Conservation (phyloP, 2,888 invertebrate species). For the Cephalotes varians region DNA sequence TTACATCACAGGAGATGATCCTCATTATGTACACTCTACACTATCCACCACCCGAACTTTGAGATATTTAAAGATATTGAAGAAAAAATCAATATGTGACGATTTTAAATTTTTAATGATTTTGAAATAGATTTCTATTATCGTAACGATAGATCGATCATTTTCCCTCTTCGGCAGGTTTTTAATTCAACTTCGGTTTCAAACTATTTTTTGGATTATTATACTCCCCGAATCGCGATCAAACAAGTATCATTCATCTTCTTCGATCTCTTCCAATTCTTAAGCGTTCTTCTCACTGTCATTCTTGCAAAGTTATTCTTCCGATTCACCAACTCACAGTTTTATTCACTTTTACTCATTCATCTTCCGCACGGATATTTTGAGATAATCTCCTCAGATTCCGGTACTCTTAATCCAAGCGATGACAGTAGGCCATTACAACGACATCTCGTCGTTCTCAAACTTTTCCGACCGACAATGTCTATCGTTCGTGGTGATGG, state of each 20-base stretch:
- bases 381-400: not conserved
- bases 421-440: conserved; percentile 1
- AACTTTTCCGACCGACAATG: not conserved
- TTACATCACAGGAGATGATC: not conserved
- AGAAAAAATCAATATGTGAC: conserved; percentile 35
- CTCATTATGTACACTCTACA: conserved; percentile 61
- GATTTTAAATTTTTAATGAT: not conserved
- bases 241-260: conserved; percentile 31
- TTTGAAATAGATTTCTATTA: conserved; percentile 5
- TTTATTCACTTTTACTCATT: conserved; percentile 30
- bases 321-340: conserved; percentile 22
- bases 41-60: conserved; percentile 58
- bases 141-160: conserved; percentile 20
- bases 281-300: conserved; percentile 38
- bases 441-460: not conserved
- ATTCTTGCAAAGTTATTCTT: conserved; percentile 42
- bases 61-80: conserved; percentile 27
- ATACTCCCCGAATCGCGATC: conserved; percentile 24
- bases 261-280: conserved; percentile 48
- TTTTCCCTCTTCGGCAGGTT: conserved; percentile 1
- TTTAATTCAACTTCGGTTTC: not conserved
- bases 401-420: conserved; percentile 13
- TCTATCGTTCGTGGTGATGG: conserved; percentile 23
- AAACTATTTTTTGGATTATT: conserved; percentile 13
- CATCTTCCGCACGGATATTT: not conserved